These are phyloP conservation scores for Caenorhabditis latens DNA, from an alignment of 1,140 invertebrate species.

Conservation along the genomic window DNA sequence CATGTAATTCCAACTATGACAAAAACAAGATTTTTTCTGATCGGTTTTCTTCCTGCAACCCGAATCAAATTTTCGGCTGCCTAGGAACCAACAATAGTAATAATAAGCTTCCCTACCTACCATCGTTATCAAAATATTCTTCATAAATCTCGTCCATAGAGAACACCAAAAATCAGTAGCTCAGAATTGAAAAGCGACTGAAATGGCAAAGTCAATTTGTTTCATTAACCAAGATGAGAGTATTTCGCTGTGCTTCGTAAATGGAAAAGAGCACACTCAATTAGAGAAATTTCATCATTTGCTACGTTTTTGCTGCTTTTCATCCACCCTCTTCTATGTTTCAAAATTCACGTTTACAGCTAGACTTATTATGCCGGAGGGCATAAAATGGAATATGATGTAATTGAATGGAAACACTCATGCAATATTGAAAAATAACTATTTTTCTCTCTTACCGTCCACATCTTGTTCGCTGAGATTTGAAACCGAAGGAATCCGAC, in stretches of 20 bases:
- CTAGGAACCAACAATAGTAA: no score
- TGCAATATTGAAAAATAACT: not conserved
- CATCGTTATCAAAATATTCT: constrained; percentile 30
- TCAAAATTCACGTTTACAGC: constrained; percentile 20
- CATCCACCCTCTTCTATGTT: not conserved
- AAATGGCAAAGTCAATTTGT: constrained; percentile 42
- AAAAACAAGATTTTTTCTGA: no score
- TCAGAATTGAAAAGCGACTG: not conserved
- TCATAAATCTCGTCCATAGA: constrained; percentile 2
- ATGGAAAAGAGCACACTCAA: constrained; percentile 29
- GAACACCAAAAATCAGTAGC: constrained; percentile 4
- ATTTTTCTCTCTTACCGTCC: not conserved
- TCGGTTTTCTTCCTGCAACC: no score
- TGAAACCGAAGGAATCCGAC: not conserved
- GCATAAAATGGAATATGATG: constrained; percentile 22
- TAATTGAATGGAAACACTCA: not conserved
- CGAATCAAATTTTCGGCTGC: no score
- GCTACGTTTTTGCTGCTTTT: not conserved
- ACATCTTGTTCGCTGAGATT: constrained; percentile 20
- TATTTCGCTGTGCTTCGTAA: constrained; percentile 1
- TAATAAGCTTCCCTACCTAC: not conserved
- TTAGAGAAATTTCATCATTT: constrained; percentile 39
- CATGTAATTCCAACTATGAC: no score
- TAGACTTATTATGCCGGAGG: not conserved
- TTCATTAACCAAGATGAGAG: constrained; percentile 27